Percentiles rank a stretch among this genome's conserved stretches.
Conservation (phyloP, 2,797 vertebrate genomes). For the Pelobates cultripes region DNA sequence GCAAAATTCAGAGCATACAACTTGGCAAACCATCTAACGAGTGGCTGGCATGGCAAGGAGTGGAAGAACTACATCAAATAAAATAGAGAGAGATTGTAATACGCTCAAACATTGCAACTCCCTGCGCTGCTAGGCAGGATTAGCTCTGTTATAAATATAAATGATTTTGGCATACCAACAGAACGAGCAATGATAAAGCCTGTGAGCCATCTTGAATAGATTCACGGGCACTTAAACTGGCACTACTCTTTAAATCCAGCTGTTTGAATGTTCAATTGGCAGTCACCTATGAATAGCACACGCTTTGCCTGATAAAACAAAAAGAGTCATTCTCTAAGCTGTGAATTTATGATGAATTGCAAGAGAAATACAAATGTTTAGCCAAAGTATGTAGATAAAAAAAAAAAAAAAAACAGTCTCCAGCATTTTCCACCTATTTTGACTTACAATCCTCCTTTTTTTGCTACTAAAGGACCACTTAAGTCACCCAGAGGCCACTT, state of each 20-base stretch:
- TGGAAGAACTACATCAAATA: slow-evolving; percentile 36
- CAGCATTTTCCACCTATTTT: too few relatives aligned
- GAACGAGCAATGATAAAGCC: slow-evolving; percentile 44
- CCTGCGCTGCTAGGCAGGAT: slow-evolving; percentile 40
- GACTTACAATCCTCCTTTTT: too few relatives aligned
- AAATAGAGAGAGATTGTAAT: slow-evolving; percentile 27
- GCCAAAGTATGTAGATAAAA: too few relatives aligned
- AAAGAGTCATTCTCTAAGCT: background rate
- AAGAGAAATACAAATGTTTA: too few relatives aligned
- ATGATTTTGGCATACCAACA: slow-evolving; percentile 46
- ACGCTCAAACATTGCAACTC: slow-evolving; percentile 24
- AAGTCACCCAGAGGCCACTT: too few relatives aligned
- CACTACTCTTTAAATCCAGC: slow-evolving; percentile 39
- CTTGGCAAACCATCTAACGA: slow-evolving; percentile 25
- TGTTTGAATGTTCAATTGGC: slow-evolving; percentile 37
- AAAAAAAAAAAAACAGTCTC: too few relatives aligned
- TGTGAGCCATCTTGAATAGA: slow-evolving; percentile 51
- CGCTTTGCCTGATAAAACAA: slow-evolving; percentile 1
- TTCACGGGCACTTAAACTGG: slow-evolving; percentile 51
- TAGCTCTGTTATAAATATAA: slow-evolving; percentile 45
- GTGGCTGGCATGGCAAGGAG: slow-evolving; percentile 2
- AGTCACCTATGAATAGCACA: background rate
- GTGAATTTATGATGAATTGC: too few relatives aligned
- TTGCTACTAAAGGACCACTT: too few relatives aligned
- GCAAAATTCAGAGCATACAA: background rate